Percentiles rank a stretch among this genome's conserved stretches.
Evolutionary conservation across 2,797 vertebrate species (phyloP).

Genomic region (Euthynnus affinis): DNA sequence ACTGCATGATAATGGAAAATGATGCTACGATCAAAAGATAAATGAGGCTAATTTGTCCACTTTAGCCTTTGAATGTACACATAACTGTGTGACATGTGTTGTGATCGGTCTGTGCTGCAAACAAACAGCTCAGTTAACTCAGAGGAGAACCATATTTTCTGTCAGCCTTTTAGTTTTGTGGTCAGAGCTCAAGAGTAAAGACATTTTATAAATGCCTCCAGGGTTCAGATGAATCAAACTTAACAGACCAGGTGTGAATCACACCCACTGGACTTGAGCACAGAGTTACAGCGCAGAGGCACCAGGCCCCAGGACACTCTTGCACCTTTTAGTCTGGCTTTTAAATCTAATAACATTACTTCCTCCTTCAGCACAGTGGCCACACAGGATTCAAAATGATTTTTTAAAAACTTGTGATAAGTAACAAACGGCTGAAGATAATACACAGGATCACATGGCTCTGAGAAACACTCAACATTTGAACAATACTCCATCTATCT

Average conservation of each 20-base stretch:
- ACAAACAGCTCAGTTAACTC: neutral
- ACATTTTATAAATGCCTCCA: conserved; percentile 2
- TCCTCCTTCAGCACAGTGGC: neutral
- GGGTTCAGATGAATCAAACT: conserved; percentile 30
- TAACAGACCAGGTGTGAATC: conserved; percentile 34
- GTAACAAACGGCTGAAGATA: neutral
- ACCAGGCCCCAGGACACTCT: conserved; percentile 16
- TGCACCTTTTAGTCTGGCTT: neutral
- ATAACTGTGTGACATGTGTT: neutral
- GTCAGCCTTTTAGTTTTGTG: neutral
- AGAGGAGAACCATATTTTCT: neutral
- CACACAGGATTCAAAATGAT: conserved; percentile 10
- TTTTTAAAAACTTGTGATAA: conserved; percentile 10
- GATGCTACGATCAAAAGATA: neutral
- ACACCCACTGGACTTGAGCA: conserved; percentile 16
- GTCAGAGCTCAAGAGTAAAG: conserved; percentile 12
- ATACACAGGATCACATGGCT: neutral
- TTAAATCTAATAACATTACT: conserved; percentile 5
- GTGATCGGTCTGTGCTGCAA: neutral
- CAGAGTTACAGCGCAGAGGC: neutral
- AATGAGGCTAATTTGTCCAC: neutral
- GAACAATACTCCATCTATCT: neutral
- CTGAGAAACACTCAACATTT: neutral
- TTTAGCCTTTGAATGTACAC: neutral
- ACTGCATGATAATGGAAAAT: neutral